Evolutionary conservation across 2,113 vertebrate species (phyloP), one percentile per base, ranked within the genome.

Genomic region (Entomyzon cyanotis): DNA sequence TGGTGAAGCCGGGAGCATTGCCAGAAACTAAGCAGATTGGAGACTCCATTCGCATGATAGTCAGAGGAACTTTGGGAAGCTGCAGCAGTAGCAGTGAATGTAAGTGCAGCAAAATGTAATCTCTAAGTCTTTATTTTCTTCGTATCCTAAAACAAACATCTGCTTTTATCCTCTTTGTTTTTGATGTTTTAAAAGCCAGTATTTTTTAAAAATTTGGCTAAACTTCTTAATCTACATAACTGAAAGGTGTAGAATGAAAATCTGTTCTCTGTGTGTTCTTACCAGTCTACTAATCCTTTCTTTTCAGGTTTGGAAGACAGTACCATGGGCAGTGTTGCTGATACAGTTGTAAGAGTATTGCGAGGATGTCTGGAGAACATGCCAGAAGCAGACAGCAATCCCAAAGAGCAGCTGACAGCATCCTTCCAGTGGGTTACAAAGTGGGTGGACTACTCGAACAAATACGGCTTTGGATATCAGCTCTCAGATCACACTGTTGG

Each of bases 381-480:
- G 99, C 99, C 99, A 11, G 98, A 98, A 97, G 98, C 98, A 15
- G 98, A 99, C 35, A 96, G 97, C 92, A 98, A 99, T 89, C 99
- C 99, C 78, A 98, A 98, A 94, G 97, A 98, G 76, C 98, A 98
- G 79, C 95, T 98, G 76, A 97, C 97, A 94, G 95, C 98, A 42
- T 99, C 97, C 58, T 99, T 99, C 96, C 99, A 99, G 74, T 99
- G 99, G 99, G 99, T 99, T 96, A 99, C 99, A 79, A 99, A 99
- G 95, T 99, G 99, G 99, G 99, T 99, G 75, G 99, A 99, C 97
- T 99, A 99, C 89, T 99, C 99, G 50, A 99, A 99, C 97, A 99
- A 99, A 95, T 99, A 99, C 0, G 99, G 99, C 97, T 99, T 99
- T 89, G 99, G 99, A 8, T 99, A 99, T 98, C 99, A 99, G 97